Evolutionary conservation across 2,797 vertebrate species (phyloP).

Genomic region (Sebastes hubbsi): DNA sequence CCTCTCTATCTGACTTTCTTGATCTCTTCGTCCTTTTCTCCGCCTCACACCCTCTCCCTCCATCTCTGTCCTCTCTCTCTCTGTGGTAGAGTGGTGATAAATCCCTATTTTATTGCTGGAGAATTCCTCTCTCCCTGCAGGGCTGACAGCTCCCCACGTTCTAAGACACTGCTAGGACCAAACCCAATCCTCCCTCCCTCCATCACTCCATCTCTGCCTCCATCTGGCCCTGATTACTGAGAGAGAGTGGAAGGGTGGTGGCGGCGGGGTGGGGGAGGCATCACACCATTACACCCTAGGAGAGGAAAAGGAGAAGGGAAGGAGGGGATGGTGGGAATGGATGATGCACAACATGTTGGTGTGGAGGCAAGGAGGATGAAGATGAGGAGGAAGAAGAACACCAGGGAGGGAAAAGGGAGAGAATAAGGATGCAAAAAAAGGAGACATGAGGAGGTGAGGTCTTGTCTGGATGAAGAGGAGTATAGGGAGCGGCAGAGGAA

Average conservation of each 20-base stretch:
- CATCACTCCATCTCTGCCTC: constrained; percentile 85
- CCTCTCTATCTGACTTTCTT: constrained; percentile 58
- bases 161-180: constrained; percentile 92
- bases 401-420: constrained; percentile 59
- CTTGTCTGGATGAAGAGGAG: constrained; percentile 32
- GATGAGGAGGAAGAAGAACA: constrained; percentile 1
- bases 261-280: constrained; percentile 40
- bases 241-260: constrained; percentile 69
- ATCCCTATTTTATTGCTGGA: constrained; percentile 98
- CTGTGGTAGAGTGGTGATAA: constrained; percentile 98
- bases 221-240: constrained; percentile 99
- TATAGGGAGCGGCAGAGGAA: constrained; percentile 57
- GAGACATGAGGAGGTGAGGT: background rate
- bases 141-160: constrained; percentile 98
- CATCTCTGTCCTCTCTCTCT: constrained; percentile 79
- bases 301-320: constrained; percentile 61
- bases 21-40: constrained; percentile 58
- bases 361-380: constrained; percentile 7
- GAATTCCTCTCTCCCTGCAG: constrained; percentile 97
- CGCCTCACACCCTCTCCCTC: constrained; percentile 51
- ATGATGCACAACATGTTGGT: constrained; percentile 57
- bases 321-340: constrained; percentile 52
- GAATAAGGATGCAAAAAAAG: background rate
- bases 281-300: constrained; percentile 86
- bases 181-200: constrained; percentile 78